phyloP scores from a whole-genome alignment of 2,797 vertebrate genomes.

The Chrysocyon brachyurus region DNA sequence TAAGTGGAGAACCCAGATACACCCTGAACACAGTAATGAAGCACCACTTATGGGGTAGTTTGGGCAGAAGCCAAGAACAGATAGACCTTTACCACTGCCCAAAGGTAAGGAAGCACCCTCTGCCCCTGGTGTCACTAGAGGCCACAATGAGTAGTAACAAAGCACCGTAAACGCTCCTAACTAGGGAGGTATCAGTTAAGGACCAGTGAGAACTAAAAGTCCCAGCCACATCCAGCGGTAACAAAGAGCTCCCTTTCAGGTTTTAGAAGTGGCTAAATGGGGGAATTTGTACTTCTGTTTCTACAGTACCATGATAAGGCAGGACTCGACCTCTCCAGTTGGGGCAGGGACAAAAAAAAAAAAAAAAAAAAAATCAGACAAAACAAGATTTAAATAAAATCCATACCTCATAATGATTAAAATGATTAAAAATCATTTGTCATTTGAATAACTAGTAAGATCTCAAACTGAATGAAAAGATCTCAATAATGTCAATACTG shows the following conservation, averaged over 20 bases:
- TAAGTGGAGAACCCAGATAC: background rate
- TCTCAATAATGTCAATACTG: background rate
- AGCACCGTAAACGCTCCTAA: background rate
- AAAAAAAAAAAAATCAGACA: background rate
- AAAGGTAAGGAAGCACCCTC: background rate
- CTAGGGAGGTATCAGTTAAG: too few relatives aligned
- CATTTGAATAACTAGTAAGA: background rate
- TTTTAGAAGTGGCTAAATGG: background rate
- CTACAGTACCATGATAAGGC: background rate
- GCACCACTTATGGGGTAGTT: background rate
- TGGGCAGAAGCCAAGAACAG: background rate
- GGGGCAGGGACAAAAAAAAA: background rate
- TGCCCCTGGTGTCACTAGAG: background rate
- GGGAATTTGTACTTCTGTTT: background rate
- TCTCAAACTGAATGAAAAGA: background rate
- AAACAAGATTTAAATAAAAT: background rate
- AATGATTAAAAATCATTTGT: background rate
- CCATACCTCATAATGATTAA: too few relatives aligned
- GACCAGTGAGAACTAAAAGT: too few relatives aligned
- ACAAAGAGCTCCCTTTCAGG: background rate
- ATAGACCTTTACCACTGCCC: background rate
- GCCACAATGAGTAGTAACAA: background rate
- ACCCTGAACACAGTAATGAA: background rate
- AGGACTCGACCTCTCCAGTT: background rate
- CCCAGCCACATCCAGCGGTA: accelerated